Base-by-base conservation (phyloP, 2,113 vertebrate genomes). In the Crotalus horridus region DNA sequence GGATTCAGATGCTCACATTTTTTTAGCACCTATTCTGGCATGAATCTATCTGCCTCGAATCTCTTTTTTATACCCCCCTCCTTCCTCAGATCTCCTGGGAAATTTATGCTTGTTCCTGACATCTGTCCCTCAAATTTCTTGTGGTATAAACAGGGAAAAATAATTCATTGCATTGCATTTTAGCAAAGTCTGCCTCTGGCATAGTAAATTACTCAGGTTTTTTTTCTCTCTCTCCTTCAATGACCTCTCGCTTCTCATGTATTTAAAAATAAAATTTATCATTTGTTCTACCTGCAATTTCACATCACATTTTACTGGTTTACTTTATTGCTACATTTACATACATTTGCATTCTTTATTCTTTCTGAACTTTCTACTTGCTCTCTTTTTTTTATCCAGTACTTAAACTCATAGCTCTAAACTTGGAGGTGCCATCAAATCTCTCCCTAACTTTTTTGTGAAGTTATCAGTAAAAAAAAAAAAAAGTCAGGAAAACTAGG, bases 141-240 rank as follows among this genome's bases (percentile, higher is more conserved):
- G 85, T 96, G 93, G 69, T 95, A 96, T 96, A 95, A 93, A 94
- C 85, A 93, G 95, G 96, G 29, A 64, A 87, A 95, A 97, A 96
- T 94, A 97, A 97, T 96, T 97, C 90, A 97, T 97, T 97, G 97
- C 95, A 96, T 87, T 97, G 89, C 97, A 90, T 95, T 97, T 98
- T 96, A 96, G 95, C 93, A 93, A 94, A 89, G 92, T 91, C 95
- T 96, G 92, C 94, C 91, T 97, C 96, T 96, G 94, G 95, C 95
- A 96, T 96, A 95, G 94, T 94, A 97, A 97, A 97, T 98, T 97
- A 96, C 90, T 89, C 90, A 94, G 96, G 29, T 93, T 88, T 97
- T 85, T 97, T 94, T 96, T 86, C 33, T 91, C 90, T 94, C 24
- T 96, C 87, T 96, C 94, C 96, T 94, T 91, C 90, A 94, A 43